Evolutionary conservation across 2,113 vertebrate genomes (phyloP), one percentile per base, ranked within the genome.

Genomic region (Myotis davidii): DNA sequence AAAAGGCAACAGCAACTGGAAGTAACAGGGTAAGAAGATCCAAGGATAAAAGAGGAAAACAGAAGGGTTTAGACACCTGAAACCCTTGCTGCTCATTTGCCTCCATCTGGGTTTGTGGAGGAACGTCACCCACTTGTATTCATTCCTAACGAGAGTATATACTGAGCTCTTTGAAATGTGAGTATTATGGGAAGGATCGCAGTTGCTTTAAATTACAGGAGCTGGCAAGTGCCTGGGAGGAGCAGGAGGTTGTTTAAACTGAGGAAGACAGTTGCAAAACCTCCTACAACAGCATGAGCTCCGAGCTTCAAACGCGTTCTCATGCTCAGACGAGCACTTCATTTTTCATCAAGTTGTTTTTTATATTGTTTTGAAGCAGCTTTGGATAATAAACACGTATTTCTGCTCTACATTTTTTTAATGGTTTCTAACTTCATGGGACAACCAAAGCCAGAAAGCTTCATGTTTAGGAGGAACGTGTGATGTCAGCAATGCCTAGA

Each of bases 141-240:
- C 88, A 39, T 88, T 96, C 90, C 74, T 93, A 94, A 97, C 3
- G 2, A 21, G 74, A 95, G 93, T 90, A 93, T 96, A 97, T 61
- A 90, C 29, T 18, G 29, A 97, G 92, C 94, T 96, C 97, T 98
- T 98, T 98, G 97, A 97, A 98, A 97, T 92, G 97, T 97, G 97
- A 98, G 96, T 98, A 98, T 98, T 97, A 98, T 91, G 98, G 98
- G 96, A 96, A 98, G 97, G 98, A 98, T 98, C 95, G 45, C 98
- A 99, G 98, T 99, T 98, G 98, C 98, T 99, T 99, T 98, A 98
- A 98, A 99, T 99, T 98, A 98, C 95, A 98, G 97, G 97, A 96
- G 78, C 72, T 98, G 98, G 98, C 98, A 97, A 97, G 94, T 94
- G 93, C 94, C 97, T 93, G 96, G 96, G 96, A 98, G 97, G 98